Evolutionary conservation across 2,888 invertebrate species (phyloP).

Genomic region (Orchestes rusci): DNA sequence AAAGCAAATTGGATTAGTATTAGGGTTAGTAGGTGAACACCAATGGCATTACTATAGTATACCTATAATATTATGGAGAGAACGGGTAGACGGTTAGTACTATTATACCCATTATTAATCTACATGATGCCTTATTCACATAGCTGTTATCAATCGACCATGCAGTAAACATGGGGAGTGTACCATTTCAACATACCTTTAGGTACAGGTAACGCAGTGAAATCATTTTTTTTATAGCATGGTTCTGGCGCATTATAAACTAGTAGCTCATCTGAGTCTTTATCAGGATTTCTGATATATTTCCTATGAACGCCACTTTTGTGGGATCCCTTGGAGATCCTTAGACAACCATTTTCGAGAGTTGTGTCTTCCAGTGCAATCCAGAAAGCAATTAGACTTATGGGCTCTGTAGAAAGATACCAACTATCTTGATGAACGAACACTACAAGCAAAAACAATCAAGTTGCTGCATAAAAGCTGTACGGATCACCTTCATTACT

Average conservation of each 20-base stretch:
- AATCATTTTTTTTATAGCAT: constrained; percentile 65
- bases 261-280: constrained; percentile 51
- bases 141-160: too few relatives aligned
- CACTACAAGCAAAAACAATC: constrained; percentile 50
- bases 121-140: too few relatives aligned
- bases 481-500: constrained; percentile 77
- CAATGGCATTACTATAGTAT: too few relatives aligned
- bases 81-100: too few relatives aligned
- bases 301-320: constrained; percentile 71
- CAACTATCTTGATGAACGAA: constrained; percentile 79
- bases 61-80: too few relatives aligned
- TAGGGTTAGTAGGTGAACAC: too few relatives aligned
- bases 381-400: constrained; percentile 84
- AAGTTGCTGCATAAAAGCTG: neutral
- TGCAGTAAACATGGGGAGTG: too few relatives aligned
- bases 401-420: constrained; percentile 80
- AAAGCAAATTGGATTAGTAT: too few relatives aligned
- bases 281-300: constrained; percentile 63
- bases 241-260: constrained; percentile 64
- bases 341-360: constrained; percentile 88
- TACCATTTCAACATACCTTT: too few relatives aligned
- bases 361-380: constrained; percentile 93
- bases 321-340: constrained; percentile 85
- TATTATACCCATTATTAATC: too few relatives aligned
- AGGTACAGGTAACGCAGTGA: constrained; percentile 69